phyloP scores from a whole-genome alignment of 2,797 vertebrate species.

The Avahi laniger region DNA sequence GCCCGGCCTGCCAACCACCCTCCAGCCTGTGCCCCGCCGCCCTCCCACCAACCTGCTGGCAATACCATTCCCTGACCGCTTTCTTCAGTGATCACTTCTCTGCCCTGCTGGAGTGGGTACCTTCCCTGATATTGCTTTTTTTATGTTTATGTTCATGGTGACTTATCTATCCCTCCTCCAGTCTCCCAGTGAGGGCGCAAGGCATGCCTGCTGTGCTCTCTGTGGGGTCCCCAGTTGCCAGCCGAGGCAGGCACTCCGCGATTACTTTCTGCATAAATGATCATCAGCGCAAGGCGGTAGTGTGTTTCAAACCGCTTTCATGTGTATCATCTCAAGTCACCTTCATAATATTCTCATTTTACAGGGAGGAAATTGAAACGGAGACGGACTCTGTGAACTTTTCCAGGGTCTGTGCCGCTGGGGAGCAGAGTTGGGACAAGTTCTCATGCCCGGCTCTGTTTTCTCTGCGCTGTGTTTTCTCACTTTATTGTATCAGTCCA shows the following conservation, averaged over 20 bases:
- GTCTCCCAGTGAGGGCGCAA: neutral
- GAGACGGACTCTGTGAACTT: neutral
- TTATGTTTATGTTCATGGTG: neutral
- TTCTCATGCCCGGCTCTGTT: neutral
- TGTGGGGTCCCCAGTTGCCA: rapidly evolving
- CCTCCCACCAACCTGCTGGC: neutral
- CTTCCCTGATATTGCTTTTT: neutral
- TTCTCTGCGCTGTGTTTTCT: neutral
- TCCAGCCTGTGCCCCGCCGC: too few species aligned
- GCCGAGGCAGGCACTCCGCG: neutral
- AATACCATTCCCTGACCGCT: neutral
- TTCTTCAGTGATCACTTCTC: neutral
- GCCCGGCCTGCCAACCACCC: neutral
- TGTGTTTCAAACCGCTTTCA: neutral
- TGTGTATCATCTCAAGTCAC: neutral
- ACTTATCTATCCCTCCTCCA: neutral
- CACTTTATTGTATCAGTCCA: neutral
- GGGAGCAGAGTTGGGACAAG: neutral
- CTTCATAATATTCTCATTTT: neutral
- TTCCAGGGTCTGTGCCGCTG: neutral
- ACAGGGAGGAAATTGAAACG: neutral
- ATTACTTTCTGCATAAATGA: neutral
- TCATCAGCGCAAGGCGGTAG: neutral
- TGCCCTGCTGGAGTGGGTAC: too few species aligned
- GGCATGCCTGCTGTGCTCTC: neutral